Conservation (phyloP, 1,140 invertebrate species). For the Choristoneura fumiferana region DNA sequence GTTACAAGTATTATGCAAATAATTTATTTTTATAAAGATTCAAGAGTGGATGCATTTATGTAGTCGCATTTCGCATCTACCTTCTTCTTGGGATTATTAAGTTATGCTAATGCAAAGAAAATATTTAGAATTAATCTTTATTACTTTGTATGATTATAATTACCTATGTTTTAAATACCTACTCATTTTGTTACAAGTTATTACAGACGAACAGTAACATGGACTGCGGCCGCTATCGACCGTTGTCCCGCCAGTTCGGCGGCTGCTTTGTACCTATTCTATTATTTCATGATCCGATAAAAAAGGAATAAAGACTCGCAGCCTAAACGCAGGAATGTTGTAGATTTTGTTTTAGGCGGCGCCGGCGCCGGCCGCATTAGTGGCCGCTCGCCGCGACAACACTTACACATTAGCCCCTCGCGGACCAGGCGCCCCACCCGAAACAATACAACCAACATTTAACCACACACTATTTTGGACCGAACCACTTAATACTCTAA, state of each 20-base stretch:
- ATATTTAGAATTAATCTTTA: too few relatives aligned
- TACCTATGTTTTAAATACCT: too few relatives aligned
- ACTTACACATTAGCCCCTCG: constrained; percentile 58
- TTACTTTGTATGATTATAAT: too few relatives aligned
- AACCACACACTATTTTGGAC: background rate
- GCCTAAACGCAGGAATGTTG: constrained; percentile 70
- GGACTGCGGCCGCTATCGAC: too few relatives aligned
- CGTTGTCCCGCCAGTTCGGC: constrained; percentile 20
- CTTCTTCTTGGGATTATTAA: too few relatives aligned
- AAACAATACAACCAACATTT: background rate
- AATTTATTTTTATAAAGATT: too few relatives aligned
- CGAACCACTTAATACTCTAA: background rate
- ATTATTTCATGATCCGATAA: constrained; percentile 71
- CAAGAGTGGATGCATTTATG: too few relatives aligned
- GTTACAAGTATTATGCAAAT: too few relatives aligned
- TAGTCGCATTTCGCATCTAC: too few relatives aligned
- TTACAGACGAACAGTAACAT: too few relatives aligned
- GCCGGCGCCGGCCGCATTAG: constrained; percentile 74
- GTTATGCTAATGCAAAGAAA: too few relatives aligned
- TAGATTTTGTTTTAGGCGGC: constrained; percentile 66
- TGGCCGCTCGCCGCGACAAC: constrained; percentile 47
- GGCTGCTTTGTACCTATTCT: constrained; percentile 65
- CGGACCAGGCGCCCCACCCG: background rate
- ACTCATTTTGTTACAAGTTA: too few relatives aligned
- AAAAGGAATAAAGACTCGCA: constrained; percentile 66